Evolutionary conservation across 2,113 vertebrate genomes (phyloP).

Genomic region (Drymodes brunneopygia): DNA sequence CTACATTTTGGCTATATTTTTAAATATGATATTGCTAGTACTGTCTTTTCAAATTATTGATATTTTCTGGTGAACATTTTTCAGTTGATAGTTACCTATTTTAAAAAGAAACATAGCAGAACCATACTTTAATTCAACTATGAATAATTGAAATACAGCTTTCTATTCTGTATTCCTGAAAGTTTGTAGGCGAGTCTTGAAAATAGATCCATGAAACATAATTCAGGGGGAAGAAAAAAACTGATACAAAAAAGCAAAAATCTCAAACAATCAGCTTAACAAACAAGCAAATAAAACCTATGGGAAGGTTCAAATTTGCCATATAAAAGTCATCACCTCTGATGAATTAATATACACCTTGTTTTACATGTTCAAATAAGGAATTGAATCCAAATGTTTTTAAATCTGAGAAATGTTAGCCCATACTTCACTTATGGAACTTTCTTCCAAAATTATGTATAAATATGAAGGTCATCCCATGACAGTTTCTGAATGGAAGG

Average conservation of each 20-base stretch:
- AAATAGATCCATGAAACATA: background rate
- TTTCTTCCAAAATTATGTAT: background rate
- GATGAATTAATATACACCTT: background rate
- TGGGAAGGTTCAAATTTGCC: background rate
- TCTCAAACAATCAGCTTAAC: background rate
- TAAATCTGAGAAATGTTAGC: background rate
- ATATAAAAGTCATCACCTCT: background rate
- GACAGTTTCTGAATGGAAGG: background rate
- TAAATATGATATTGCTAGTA: background rate
- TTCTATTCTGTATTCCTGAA: background rate
- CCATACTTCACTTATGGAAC: background rate
- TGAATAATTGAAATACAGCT: background rate
- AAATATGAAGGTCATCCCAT: background rate
- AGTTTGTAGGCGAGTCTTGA: background rate
- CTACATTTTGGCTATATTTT: background rate
- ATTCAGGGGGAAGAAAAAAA: background rate
- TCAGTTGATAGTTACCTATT: background rate
- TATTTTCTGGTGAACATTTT: background rate
- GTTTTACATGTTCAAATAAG: background rate
- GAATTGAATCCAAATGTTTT: background rate
- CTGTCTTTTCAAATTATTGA: background rate
- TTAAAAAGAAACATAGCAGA: background rate
- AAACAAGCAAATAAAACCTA: background rate
- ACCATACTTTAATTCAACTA: background rate
- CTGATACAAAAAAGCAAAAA: background rate